Percentiles rank a stretch among this genome's conserved stretches.
These are phyloP conservation scores for Betta splendens DNA, from an alignment of 2,797 vertebrate genomes.

Conservation along the genomic window DNA sequence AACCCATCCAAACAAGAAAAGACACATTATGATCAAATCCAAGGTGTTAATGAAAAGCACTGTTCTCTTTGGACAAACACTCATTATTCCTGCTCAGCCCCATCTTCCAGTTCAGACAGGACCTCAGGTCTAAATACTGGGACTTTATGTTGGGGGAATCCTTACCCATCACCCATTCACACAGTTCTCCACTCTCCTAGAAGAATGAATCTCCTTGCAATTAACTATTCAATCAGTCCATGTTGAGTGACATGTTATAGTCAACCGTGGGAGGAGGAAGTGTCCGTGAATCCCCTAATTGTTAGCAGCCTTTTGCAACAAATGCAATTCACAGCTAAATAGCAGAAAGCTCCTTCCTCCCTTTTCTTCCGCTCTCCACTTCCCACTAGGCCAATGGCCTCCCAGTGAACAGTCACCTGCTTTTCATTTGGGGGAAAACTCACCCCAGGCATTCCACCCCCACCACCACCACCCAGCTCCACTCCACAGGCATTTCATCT, in stretches of 20 bases:
- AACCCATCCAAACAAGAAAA: too few species aligned
- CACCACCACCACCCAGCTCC: constrained; percentile 23
- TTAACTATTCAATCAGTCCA: constrained; percentile 23
- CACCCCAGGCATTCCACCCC: constrained; percentile 75
- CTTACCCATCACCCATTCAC: constrained; percentile 4
- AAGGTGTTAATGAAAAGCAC: too few species aligned
- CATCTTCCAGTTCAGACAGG: too few species aligned
- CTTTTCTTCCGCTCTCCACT: constrained; percentile 64
- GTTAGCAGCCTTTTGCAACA: constrained; percentile 45
- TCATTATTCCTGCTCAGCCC: too few species aligned
- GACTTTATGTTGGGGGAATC: background rate
- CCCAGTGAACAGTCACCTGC: constrained; percentile 81
- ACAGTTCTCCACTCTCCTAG: background rate
- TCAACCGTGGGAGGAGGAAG: constrained; percentile 32
- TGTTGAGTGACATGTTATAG: constrained; percentile 39
- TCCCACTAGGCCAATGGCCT: constrained; percentile 66
- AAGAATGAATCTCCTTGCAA: constrained; percentile 23
- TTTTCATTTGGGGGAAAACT: constrained; percentile 81
- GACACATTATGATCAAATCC: too few species aligned
- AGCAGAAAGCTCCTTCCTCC: constrained; percentile 50
- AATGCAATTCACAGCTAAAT: constrained; percentile 56
- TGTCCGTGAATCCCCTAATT: constrained; percentile 50
- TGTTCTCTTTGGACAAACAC: too few species aligned
- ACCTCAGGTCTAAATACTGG: too few species aligned
- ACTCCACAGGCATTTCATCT: constrained; percentile 71